phyloP scores from a whole-genome alignment of 1,140 invertebrate genomes.

The Drosophila bocki region DNA sequence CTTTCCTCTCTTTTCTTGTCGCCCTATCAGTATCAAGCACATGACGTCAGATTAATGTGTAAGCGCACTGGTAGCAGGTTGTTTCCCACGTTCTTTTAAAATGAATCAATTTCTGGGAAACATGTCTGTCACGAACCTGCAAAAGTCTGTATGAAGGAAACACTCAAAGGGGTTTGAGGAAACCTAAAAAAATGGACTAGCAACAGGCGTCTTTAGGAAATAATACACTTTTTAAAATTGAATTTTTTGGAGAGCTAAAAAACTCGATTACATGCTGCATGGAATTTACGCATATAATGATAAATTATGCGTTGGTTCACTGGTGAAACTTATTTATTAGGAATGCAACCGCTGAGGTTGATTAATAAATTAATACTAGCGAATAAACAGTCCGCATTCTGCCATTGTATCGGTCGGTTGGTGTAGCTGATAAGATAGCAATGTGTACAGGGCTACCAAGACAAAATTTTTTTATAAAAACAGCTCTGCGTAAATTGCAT shows the following conservation, averaged over 20 bases:
- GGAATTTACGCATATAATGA: slow-evolving; percentile 11
- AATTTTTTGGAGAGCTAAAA: not conserved
- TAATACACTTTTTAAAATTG: not conserved
- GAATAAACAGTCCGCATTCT: slow-evolving; percentile 33
- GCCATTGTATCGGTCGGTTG: slow-evolving; percentile 24
- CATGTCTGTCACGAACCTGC: not conserved
- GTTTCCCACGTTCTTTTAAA: slow-evolving; percentile 20
- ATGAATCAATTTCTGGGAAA: slow-evolving; percentile 2
- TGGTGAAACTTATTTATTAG: slow-evolving; percentile 8
- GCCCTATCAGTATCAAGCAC: slow-evolving; percentile 28
- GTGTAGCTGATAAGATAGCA: slow-evolving; percentile 64
- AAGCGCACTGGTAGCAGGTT: slow-evolving; percentile 9
- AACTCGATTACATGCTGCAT: not conserved
- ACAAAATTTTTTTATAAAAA: not conserved
- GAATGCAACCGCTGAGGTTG: slow-evolving; percentile 53
- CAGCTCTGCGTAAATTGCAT: not conserved
- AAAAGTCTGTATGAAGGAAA: not conserved
- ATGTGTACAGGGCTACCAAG: slow-evolving; percentile 28
- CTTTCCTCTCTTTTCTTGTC: slow-evolving; percentile 13
- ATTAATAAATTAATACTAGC: slow-evolving; percentile 69
- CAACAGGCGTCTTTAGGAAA: too few species aligned
- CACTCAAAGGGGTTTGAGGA: slow-evolving; percentile 25
- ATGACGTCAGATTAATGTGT: slow-evolving; percentile 50
- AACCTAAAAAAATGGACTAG: slow-evolving; percentile 29
- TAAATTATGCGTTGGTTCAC: not conserved